Evolutionary conservation across 2,888 invertebrate species (phyloP).

Genomic region (Chalcosyrphus nemorum): DNA sequence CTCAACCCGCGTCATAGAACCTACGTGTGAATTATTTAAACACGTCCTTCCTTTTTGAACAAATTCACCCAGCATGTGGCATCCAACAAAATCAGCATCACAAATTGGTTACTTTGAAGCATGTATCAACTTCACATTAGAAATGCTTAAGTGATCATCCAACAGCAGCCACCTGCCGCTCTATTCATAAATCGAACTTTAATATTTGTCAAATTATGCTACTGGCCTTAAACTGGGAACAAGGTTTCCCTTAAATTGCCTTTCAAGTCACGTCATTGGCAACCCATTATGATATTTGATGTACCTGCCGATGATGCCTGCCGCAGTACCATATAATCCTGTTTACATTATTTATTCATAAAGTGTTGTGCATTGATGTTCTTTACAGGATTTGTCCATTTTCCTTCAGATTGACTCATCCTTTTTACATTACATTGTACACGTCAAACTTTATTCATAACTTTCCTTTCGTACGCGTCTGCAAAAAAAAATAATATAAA

Average conservation of each 20-base stretch:
- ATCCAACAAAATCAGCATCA: neutral
- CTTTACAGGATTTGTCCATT: slow-evolving; percentile 56
- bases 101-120: slow-evolving; percentile 4
- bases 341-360: slow-evolving; percentile 61
- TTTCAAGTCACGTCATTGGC: slow-evolving; percentile 54
- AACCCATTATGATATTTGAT: slow-evolving; percentile 60
- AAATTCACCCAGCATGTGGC: neutral
- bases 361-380: slow-evolving; percentile 59
- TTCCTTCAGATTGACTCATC: slow-evolving; percentile 47
- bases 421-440: slow-evolving; percentile 22
- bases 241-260: neutral
- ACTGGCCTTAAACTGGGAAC: neutral
- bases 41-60: neutral
- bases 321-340: slow-evolving; percentile 46
- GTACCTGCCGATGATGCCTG: slow-evolving; percentile 40
- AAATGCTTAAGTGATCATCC: too few species aligned
- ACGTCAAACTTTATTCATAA: slow-evolving; percentile 35
- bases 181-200: slow-evolving; percentile 9
- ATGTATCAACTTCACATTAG: neutral
- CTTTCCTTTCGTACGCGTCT: neutral
- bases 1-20: too few species aligned
- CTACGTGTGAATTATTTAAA: neutral
- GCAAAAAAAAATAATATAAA: neutral
- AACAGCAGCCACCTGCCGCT: neutral
- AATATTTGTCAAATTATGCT: slow-evolving; percentile 28